A percentile compares a stretch with the other conserved stretches of the same genome.
Evolutionary conservation across 64 coral and sea anemone species (phyloP).

Genomic region (Platygyra sinensis): DNA sequence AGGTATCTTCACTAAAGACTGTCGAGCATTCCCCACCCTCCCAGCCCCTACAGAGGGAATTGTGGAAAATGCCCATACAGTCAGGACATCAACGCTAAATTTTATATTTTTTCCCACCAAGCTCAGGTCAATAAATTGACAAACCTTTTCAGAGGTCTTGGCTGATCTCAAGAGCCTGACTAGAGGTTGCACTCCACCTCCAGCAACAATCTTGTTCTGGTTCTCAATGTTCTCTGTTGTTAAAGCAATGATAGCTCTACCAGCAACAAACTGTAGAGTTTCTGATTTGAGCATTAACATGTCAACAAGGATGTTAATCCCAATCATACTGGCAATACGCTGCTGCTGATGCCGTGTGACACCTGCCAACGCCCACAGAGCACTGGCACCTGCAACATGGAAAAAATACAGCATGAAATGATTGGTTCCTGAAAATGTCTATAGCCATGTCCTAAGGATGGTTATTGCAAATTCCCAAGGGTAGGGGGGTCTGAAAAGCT

Average conservation of each 20-base stretch:
- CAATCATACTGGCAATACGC: conserved; percentile 87
- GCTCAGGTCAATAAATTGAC: neutral
- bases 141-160: conserved; percentile 91
- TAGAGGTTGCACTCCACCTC: conserved; percentile 86
- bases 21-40: no score
- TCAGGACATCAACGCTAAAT: no score
- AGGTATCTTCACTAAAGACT: no score
- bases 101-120: no score
- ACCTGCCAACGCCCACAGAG: conserved; percentile 89
- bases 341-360: conserved; percentile 83
- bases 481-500: no score
- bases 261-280: conserved; percentile 81
- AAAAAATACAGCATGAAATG: neutral
- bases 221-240: conserved; percentile 90
- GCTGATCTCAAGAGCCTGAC: conserved; percentile 80
- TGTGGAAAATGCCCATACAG: no score
- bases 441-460: no score
- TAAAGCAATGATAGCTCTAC: conserved; percentile 88
- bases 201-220: conserved; percentile 87
- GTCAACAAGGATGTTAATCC: conserved; percentile 84
- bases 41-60: no score
- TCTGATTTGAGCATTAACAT: conserved; percentile 96
- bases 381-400: conserved; percentile 72
- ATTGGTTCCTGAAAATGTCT: no score
- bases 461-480: no score